These are phyloP conservation scores for Pluvialis apricaria DNA, from an alignment of 2,113 vertebrate genomes.

Conservation along the genomic window DNA sequence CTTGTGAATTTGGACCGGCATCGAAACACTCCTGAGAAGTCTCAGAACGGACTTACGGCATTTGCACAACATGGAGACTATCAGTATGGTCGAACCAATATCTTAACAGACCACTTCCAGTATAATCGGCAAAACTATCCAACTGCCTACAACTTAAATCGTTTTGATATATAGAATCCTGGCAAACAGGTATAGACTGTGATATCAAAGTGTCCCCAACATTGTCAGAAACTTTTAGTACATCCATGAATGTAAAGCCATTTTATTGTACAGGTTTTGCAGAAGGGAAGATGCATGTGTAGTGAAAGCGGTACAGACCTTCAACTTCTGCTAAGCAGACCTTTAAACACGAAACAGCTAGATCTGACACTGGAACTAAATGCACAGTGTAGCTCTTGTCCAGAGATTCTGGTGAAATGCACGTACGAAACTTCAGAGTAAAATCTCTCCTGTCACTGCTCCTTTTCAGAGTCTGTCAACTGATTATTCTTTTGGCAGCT, in stretches of 20 bases:
- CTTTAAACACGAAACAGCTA: neutral
- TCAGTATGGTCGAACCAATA: slow-evolving; percentile 78
- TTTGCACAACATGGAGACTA: slow-evolving; percentile 78
- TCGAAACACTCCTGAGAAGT: slow-evolving; percentile 70
- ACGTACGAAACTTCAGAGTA: neutral
- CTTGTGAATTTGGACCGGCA: slow-evolving; percentile 75
- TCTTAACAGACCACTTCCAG: slow-evolving; percentile 89
- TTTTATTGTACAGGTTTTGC: neutral
- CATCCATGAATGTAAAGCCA: slow-evolving; percentile 33
- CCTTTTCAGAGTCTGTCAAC: neutral
- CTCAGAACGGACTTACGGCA: slow-evolving; percentile 80
- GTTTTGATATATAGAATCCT: slow-evolving; percentile 85
- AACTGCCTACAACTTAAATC: slow-evolving; percentile 71
- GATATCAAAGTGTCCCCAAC: neutral
- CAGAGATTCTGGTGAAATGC: neutral
- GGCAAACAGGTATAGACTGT: neutral
- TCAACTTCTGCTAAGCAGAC: neutral
- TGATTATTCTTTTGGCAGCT: neutral
- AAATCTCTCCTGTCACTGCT: neutral
- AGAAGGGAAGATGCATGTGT: neutral
- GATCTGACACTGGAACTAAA: neutral
- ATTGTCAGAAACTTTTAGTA: slow-evolving; percentile 28
- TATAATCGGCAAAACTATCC: slow-evolving; percentile 84
- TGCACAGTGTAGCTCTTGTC: neutral
- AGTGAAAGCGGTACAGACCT: neutral